Conservation (phyloP, 1,140 invertebrate genomes). For the Eumaeus atala region DNA sequence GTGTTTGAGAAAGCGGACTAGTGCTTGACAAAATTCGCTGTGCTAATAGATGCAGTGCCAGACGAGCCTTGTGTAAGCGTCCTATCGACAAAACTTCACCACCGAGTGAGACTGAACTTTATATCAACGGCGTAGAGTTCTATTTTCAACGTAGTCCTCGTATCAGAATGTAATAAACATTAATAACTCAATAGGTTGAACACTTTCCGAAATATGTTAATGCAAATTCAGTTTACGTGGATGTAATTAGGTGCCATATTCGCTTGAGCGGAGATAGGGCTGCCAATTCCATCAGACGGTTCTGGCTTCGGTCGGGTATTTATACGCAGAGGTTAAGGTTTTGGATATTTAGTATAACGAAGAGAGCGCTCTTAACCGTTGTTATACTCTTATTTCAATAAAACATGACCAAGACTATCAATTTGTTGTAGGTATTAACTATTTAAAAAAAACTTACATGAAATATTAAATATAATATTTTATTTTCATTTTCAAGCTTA, state of each 20-base stretch:
- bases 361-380: too few relatives aligned
- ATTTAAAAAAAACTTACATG: too few relatives aligned
- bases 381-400: too few relatives aligned
- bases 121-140: not conserved
- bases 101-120: not conserved
- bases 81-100: not conserved
- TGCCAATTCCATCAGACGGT: not conserved
- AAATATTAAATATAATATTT: not conserved
- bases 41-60: constrained; percentile 54
- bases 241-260: constrained; percentile 1
- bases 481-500: not conserved
- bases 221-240: constrained; percentile 2
- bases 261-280: not conserved
- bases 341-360: not conserved
- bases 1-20: constrained; percentile 46
- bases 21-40: constrained; percentile 59
- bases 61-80: constrained; percentile 42
- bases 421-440: too few relatives aligned
- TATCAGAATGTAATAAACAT: constrained; percentile 11
- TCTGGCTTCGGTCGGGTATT: not conserved
- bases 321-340: constrained; percentile 4
- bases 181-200: constrained; percentile 10
- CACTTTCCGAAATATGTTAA: constrained; percentile 7
- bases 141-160: not conserved
- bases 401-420: too few relatives aligned